Percentiles rank a stretch among this genome's conserved stretches.
These are phyloP conservation scores for Muscicapa comitata DNA, from an alignment of 2,797 vertebrate genomes.

Conservation along the genomic window DNA sequence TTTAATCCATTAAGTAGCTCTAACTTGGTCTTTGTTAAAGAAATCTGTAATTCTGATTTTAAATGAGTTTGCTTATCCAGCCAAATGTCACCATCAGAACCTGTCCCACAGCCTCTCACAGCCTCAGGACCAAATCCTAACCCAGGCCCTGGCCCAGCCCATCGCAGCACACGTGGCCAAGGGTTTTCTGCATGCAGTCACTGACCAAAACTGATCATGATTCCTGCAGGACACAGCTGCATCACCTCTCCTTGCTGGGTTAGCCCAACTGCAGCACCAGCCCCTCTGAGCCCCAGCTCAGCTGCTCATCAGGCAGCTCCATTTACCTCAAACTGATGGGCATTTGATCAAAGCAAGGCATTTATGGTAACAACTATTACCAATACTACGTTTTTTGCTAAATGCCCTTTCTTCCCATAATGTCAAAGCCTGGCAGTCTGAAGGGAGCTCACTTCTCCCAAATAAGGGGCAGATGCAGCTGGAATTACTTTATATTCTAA, in stretches of 20 bases:
- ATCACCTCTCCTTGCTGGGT: rapidly evolving
- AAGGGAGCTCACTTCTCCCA: neutral
- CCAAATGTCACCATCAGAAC: neutral
- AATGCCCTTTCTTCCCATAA: neutral
- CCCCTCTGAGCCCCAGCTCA: neutral
- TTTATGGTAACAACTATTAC: neutral
- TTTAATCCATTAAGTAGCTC: neutral
- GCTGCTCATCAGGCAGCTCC: neutral
- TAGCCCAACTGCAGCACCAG: neutral
- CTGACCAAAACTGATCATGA: rapidly evolving
- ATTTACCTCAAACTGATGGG: neutral
- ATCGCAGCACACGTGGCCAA: rapidly evolving
- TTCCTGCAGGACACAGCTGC: neutral
- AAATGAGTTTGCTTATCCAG: neutral
- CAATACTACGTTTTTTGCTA: neutral
- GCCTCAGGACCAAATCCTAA: neutral
- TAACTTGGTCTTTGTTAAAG: neutral
- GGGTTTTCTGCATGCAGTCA: neutral
- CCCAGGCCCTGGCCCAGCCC: neutral
- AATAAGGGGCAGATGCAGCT: neutral
- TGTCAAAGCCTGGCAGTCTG: neutral
- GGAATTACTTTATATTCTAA: neutral
- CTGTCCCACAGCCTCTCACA: neutral
- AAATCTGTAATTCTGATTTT: neutral
- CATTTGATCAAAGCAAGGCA: neutral